Evolutionary conservation across 2,888 invertebrate species (phyloP), one percentile per base, ranked within the genome.

Genomic region (Crocallis elinguaria): DNA sequence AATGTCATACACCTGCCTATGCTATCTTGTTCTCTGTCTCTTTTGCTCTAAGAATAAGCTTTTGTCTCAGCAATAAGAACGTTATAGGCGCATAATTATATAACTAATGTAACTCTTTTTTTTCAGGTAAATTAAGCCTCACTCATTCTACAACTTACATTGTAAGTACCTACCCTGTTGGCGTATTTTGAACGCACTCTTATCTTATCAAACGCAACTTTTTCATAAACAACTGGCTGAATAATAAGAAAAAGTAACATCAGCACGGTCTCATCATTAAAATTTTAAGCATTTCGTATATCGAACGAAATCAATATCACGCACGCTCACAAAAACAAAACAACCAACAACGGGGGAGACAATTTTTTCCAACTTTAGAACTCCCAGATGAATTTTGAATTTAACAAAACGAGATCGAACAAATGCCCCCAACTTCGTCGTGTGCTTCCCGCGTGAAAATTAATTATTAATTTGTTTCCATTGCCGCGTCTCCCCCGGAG

Each of bases 391-490:
- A 83, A 82, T 84, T 82, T 84, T 77, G 80, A 82, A 85, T 86
- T 85, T 79, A 67, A 85, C 84, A 84, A 86, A 86, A 85, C 82
- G 82, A 79, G 77, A 79, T 81, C 78, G 79, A 77, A 80, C 79
- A 71, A 77, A 78, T 77, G 77, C 75, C 77, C 78, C 81, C 75
- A 78, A 80, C 79, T 82, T 79, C 64, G 72, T 71, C 71, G 76
- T 71, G 76, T 67, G 77, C 71, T 79, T 74, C 72, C 78, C 81
- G 82, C 79, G 84, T 74, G 80, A 79, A 87, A 90, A 89, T 88
- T 88, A 88, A 89, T 87, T 79, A 88, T 87, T 88, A 88, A 88
- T 88, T 86, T 87, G 85, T 84, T 82, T 76, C 83, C 84, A 82
- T 80, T 77, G 77, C 79, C 73, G 44, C 74, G 69, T 69, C 71